These are phyloP conservation scores for Rhombomys opimus DNA, from an alignment of 2,113 vertebrate species.

Conservation along the genomic window DNA sequence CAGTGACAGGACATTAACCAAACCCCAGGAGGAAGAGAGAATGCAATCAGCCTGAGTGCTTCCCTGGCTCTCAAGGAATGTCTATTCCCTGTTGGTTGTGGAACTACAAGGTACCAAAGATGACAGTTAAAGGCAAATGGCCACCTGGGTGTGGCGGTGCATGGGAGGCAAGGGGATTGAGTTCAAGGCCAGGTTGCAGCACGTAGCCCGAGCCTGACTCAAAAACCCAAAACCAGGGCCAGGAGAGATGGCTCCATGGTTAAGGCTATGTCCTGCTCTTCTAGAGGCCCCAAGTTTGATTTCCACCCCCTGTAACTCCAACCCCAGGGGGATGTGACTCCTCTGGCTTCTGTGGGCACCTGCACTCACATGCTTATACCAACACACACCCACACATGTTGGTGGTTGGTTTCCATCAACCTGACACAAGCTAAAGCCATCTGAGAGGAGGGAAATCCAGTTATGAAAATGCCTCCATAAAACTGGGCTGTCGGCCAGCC, in stretches of 20 bases:
- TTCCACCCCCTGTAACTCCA: background rate
- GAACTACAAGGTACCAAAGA: too few relatives aligned
- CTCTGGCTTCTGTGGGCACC: background rate
- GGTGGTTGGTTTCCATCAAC: background rate
- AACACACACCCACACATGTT: background rate
- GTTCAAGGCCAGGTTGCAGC: background rate
- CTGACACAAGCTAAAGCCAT: background rate
- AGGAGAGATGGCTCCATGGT: background rate
- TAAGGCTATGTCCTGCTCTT: too few relatives aligned
- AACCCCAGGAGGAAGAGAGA: background rate
- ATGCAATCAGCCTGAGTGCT: accelerated
- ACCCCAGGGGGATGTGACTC: background rate
- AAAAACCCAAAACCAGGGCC: background rate
- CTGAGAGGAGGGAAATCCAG: background rate
- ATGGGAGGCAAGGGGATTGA: background rate
- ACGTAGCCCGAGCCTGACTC: background rate
- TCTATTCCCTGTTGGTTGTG: background rate
- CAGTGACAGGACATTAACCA: background rate
- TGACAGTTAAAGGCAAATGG: background rate
- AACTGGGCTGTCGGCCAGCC: background rate
- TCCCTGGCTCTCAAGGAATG: background rate
- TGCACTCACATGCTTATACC: background rate
- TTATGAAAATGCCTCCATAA: background rate
- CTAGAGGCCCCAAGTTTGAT: background rate
- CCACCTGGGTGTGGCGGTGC: background rate